Evolutionary conservation across 92 coral and sea anemone species (phyloP), one percentile per base, ranked within the genome.

Genomic region (Porites lobata): DNA sequence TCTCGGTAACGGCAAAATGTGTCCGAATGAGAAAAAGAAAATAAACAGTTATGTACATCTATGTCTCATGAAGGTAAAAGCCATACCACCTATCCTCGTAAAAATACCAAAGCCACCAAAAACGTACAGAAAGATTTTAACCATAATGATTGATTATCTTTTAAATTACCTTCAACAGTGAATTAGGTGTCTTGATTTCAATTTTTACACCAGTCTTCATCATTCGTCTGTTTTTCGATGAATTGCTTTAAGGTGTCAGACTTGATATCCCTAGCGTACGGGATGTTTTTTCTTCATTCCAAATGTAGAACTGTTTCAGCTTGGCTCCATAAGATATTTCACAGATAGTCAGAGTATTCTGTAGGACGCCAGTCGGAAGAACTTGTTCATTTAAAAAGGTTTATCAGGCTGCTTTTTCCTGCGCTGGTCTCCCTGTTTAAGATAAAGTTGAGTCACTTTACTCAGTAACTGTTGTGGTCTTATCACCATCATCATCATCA

Each of bases 391-490:
- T n/a, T 20, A 78, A 78, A 47, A 5, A 78, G 82, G 17, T 78
- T 78, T 5, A 78, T 78, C 6, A 78, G 71, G 62, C 82, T 78
- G 71, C 59, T 78, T 10, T 78, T 78, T 7, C 82, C 82, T 0
- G 82, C 82, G 24, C 82, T 63, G 58, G 82, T 78, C 32, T 78
- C 70, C 82, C 82, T 78, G 82, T 59, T 0, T 8, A 53, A 38
- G 15, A 24, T 18, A 13, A 62, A 29, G 38, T 8, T 9, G 10
- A 56, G 59, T 56, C 43, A 32, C 43, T 32, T 32, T 3, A 32
- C 5, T 32, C 43, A 32, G 43, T 32, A 32, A 26, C 2, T 26
- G 29, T 26, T 26, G 29, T 26, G 0, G 29, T 26, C 29, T 26
- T 26, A 26, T 24, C 26, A 24, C 0, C 26, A 24, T 24, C 26